Conservation (phyloP, 2,797 vertebrate genomes). For the Sparus aurata region DNA sequence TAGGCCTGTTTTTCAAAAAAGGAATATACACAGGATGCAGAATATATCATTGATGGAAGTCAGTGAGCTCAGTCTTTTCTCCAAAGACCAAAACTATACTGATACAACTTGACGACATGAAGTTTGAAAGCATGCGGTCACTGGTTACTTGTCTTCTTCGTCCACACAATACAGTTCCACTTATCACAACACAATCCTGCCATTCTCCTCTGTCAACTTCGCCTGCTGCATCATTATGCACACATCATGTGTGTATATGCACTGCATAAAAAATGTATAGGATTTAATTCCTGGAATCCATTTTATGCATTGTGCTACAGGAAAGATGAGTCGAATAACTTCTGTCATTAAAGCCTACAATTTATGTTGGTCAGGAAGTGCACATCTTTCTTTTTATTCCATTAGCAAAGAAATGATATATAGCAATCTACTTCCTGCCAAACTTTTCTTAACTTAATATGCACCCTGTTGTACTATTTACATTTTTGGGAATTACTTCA, state of each 20-base stretch:
- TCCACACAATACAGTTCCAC: neutral
- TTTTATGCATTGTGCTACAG: constrained; percentile 3
- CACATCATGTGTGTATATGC: constrained; percentile 30
- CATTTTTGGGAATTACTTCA: neutral
- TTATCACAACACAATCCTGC: neutral
- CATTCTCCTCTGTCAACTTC: neutral
- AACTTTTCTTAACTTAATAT: neutral
- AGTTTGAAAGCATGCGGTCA: neutral
- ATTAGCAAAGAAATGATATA: constrained; percentile 1
- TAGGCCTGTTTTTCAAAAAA: no score
- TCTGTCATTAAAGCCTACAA: constrained; percentile 1
- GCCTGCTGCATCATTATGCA: constrained; percentile 5
- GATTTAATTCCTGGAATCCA: constrained; percentile 23
- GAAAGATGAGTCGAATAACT: constrained; percentile 18
- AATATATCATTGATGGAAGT: neutral
- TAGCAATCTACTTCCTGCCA: neutral
- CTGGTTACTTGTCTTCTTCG: neutral
- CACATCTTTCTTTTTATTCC: constrained; percentile 10
- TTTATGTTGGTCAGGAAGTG: constrained; percentile 21
- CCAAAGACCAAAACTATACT: neutral
- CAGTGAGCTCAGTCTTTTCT: neutral
- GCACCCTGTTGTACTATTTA: neutral
- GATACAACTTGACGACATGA: neutral
- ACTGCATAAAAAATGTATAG: neutral
- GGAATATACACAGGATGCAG: neutral